phyloP scores from a whole-genome alignment of 2,797 vertebrate genomes.

The Manis pentadactyla region DNA sequence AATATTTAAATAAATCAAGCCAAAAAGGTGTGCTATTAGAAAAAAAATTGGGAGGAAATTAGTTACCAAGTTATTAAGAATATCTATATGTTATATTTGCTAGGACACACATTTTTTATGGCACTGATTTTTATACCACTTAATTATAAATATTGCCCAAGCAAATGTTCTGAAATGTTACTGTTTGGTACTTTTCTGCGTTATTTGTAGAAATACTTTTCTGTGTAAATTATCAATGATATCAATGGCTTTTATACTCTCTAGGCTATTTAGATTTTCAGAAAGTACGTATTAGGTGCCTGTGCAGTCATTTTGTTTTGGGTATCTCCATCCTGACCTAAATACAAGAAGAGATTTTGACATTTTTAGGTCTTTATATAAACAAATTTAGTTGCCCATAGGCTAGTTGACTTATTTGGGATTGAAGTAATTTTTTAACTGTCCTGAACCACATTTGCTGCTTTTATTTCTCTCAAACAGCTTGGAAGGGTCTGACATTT shows the following conservation, averaged over 20 bases:
- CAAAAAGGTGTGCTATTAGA: neutral
- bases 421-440: neutral
- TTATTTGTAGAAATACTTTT: neutral
- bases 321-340: neutral
- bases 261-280: neutral
- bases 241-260: neutral
- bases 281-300: neutral
- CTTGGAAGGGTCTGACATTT: neutral
- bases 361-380: neutral
- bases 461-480: neutral
- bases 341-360: neutral
- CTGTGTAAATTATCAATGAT: neutral
- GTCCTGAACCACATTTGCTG: neutral
- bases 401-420: neutral
- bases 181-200: neutral
- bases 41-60: neutral
- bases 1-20: neutral
- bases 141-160: slow-evolving; percentile 18
- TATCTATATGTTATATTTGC: neutral
- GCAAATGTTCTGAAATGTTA: neutral
- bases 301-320: neutral
- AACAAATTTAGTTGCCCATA: neutral
- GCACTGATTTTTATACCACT: neutral
- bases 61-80: neutral
- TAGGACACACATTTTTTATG: neutral